Evolutionary conservation across 2,797 vertebrate species (phyloP).

Genomic region (Parotocinclus haroldoi): DNA sequence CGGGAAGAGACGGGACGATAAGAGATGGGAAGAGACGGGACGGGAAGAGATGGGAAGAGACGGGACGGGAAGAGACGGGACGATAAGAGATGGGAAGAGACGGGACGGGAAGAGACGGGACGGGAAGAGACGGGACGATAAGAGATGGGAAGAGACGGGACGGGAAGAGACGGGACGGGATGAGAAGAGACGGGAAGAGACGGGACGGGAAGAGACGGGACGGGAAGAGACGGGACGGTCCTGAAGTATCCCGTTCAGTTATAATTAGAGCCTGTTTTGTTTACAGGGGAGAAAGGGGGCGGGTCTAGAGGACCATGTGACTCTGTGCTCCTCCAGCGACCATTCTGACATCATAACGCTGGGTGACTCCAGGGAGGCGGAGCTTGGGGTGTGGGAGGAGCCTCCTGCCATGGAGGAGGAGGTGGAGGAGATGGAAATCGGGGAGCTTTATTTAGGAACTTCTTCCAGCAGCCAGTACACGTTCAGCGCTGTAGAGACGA

Average conservation of each 20-base stretch:
- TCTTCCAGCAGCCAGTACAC: conserved; percentile 94
- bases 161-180: too few species aligned
- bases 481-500: conserved; percentile 81
- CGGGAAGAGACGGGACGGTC: too few species aligned
- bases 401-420: conserved; percentile 59
- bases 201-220: too few species aligned
- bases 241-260: conserved; percentile 12
- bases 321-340: conserved; percentile 81
- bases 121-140: too few species aligned
- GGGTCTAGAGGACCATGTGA: conserved; percentile 65
- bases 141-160: too few species aligned
- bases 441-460: conserved; percentile 83
- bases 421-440: conserved; percentile 53
- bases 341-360: conserved; percentile 95
- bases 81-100: too few species aligned
- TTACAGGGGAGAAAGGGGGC: conserved; percentile 60
- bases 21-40: too few species aligned
- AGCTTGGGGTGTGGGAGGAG: conserved; percentile 65
- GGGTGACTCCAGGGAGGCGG: conserved; percentile 75
- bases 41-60: too few species aligned
- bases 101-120: too few species aligned
- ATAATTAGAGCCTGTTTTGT: conserved; percentile 8
- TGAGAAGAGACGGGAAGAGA: too few species aligned
- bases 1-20: too few species aligned
- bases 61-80: too few species aligned